Evolutionary conservation across 1,140 invertebrate species (phyloP).

Genomic region (Cydia pomonella): DNA sequence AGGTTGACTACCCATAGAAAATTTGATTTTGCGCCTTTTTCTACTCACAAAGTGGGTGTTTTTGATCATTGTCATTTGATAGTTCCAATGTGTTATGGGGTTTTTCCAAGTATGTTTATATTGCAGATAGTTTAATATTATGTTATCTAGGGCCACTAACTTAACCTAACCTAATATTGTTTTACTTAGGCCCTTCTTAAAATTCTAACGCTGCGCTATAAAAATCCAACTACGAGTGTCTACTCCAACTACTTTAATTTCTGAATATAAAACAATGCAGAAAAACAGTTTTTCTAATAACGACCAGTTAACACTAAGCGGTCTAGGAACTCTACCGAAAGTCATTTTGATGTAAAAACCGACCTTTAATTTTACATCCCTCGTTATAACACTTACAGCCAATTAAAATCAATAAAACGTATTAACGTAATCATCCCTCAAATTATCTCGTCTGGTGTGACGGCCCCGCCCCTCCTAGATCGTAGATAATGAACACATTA

Average conservation of each 20-base stretch:
- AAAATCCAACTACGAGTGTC: too few species aligned
- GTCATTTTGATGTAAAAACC: neutral
- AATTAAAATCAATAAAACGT: conserved; percentile 64
- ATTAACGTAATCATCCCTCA: conserved; percentile 42
- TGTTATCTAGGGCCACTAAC: too few species aligned
- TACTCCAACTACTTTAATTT: neutral
- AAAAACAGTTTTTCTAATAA: neutral
- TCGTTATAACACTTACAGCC: conserved; percentile 40
- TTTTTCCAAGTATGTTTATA: too few species aligned
- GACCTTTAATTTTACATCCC: conserved; percentile 16
- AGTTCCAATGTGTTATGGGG: too few species aligned
- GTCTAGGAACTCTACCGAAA: neutral
- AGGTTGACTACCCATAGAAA: too few species aligned
- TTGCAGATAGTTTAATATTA: too few species aligned
- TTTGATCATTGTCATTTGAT: too few species aligned
- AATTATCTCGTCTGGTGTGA: conserved; percentile 36
- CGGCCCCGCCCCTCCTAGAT: conserved; percentile 36
- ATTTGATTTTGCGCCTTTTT: too few species aligned
- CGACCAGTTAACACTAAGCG: neutral
- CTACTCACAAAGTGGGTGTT: too few species aligned
- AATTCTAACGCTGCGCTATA: too few species aligned
- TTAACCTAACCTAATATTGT: too few species aligned
- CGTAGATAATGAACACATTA: conserved; percentile 58
- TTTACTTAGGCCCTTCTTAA: too few species aligned
- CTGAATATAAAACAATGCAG: neutral